Evolutionary conservation across 2,888 invertebrate species (phyloP).

Genomic region (Volucella inanis): DNA sequence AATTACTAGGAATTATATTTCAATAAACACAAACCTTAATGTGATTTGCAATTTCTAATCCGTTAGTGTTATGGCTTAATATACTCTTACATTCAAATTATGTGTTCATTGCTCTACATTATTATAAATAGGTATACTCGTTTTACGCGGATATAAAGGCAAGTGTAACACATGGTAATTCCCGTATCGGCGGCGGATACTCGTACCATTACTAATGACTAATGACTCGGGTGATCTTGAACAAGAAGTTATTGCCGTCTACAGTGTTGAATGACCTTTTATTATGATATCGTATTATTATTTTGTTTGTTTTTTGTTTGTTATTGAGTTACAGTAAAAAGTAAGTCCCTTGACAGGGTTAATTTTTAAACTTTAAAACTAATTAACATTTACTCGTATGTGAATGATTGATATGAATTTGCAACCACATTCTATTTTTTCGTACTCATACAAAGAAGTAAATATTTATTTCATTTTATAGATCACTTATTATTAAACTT

Average conservation of each 20-base stretch:
- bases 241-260: constrained; percentile 1
- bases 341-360: background rate
- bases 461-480: too few species aligned
- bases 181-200: constrained; percentile 12
- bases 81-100: background rate
- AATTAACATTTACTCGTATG: too few species aligned
- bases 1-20: background rate
- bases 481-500: too few species aligned
- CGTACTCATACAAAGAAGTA: too few species aligned
- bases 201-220: constrained; percentile 28
- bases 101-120: constrained; percentile 13
- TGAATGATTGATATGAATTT: too few species aligned
- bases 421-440: too few species aligned
- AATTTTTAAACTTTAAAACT: background rate
- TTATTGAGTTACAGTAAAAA: constrained; percentile 4
- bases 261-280: too few species aligned
- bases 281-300: background rate
- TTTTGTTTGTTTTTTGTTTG: background rate
- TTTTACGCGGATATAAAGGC: constrained; percentile 17
- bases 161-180: constrained; percentile 6
- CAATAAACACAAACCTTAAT: background rate
- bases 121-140: background rate
- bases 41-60: constrained; percentile 22
- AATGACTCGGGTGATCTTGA: constrained; percentile 30
- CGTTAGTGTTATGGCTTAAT: background rate